Percentiles rank a stretch among this genome's conserved stretches.
phyloP scores from a whole-genome alignment of 2,113 vertebrate genomes.

The Perognathus longimembris region DNA sequence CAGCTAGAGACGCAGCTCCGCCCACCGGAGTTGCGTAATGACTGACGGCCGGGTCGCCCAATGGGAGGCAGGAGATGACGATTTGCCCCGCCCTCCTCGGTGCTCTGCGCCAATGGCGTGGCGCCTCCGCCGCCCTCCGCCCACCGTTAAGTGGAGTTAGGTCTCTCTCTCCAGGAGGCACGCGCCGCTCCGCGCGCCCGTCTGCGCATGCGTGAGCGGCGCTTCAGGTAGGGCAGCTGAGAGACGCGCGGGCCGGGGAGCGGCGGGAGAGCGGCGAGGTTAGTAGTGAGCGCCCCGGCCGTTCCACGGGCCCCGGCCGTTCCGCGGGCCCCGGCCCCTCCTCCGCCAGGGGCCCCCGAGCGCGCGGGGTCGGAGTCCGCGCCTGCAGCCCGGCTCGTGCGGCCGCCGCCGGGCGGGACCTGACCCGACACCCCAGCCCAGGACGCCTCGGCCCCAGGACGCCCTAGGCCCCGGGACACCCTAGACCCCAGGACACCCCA shows the following conservation, averaged over 20 bases:
- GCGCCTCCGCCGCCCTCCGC: not conserved
- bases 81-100: not conserved
- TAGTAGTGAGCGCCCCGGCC: not conserved
- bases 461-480: too few relatives aligned
- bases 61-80: not conserved
- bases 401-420: too few relatives aligned
- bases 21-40: not conserved
- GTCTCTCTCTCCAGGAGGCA: not conserved
- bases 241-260: not conserved
- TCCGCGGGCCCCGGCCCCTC: too few relatives aligned
- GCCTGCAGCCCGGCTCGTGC: too few relatives aligned
- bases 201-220: not conserved
- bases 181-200: too few relatives aligned
- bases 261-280: not conserved
- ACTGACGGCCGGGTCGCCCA: not conserved
- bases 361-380: too few relatives aligned
- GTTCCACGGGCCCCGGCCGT: not conserved
- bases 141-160: not conserved
- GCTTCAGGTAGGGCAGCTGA: too few relatives aligned
- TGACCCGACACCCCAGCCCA: too few relatives aligned
- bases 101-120: constrained; percentile 1
- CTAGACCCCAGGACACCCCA: too few relatives aligned
- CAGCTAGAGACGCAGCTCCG: not conserved
- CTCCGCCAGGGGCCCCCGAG: too few relatives aligned
- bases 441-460: too few relatives aligned